These are phyloP conservation scores for Neodiprion virginianus DNA, from an alignment of 1,140 invertebrate species.

Conservation along the genomic window DNA sequence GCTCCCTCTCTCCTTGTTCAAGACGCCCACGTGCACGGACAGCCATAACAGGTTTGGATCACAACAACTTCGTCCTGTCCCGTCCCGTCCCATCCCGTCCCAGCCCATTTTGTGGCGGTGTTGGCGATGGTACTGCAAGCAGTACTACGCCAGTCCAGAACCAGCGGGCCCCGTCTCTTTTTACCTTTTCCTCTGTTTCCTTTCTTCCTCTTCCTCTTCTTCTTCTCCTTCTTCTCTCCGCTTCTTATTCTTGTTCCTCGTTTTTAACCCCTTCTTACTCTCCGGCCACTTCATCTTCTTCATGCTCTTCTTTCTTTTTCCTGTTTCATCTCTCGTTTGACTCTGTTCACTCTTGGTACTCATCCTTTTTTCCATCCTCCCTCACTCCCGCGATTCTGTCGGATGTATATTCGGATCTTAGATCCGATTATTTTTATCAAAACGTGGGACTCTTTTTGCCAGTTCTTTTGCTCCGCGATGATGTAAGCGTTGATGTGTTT, in stretches of 20 bases:
- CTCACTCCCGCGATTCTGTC: neutral
- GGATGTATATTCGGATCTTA: neutral
- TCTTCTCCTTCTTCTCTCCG: neutral
- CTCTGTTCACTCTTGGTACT: neutral
- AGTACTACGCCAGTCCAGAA: neutral
- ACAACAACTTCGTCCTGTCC: slow-evolving; percentile 1
- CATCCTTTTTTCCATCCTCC: neutral
- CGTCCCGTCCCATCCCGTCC: neutral
- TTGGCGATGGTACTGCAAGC: slow-evolving; percentile 6
- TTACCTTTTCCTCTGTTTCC: neutral
- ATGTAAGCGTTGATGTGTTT: neutral
- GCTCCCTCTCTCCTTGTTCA: neutral
- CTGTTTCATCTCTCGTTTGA: neutral
- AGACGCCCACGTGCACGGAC: slow-evolving; percentile 3
- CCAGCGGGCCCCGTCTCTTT: neutral
- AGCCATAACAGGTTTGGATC: slow-evolving; percentile 7
- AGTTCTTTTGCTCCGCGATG: neutral
- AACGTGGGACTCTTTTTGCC: neutral
- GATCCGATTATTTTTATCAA: neutral
- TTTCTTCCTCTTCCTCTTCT: neutral
- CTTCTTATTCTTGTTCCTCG: neutral
- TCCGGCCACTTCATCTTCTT: neutral
- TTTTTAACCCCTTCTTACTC: neutral
- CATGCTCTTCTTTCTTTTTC: neutral
- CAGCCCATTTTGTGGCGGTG: slow-evolving; percentile 4